Percentiles rank a stretch among this genome's conserved stretches.
Evolutionary conservation across 2,113 vertebrate genomes (phyloP).

Genomic region (Psettodes erumei): DNA sequence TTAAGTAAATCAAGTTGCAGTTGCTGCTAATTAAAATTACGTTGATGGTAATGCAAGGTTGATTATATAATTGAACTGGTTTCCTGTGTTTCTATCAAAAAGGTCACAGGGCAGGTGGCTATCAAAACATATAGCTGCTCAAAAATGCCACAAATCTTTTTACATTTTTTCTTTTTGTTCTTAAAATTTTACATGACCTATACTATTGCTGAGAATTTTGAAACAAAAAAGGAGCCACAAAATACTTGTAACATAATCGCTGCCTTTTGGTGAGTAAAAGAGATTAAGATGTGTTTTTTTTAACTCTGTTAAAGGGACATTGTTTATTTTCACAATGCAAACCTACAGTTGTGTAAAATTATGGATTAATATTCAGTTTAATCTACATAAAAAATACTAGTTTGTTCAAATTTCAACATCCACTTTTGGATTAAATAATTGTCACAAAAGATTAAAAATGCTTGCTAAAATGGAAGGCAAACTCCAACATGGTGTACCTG

Average conservation of each 20-base stretch:
- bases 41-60: constrained; percentile 16
- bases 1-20: too few relatives aligned
- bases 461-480: not conserved
- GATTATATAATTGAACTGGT: not conserved
- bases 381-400: not conserved
- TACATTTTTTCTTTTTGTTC: not conserved
- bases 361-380: not conserved
- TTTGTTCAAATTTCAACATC: not conserved
- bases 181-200: not conserved
- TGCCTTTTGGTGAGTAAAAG: not conserved
- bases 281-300: not conserved
- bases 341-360: not conserved
- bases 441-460: constrained; percentile 2
- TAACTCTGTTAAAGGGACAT: not conserved
- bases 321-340: not conserved
- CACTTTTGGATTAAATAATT: not conserved
- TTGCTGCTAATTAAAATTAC: constrained; percentile 11
- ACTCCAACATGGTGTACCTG: not conserved
- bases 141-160: not conserved
- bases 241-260: not conserved
- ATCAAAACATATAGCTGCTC: not conserved
- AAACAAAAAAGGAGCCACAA: not conserved
- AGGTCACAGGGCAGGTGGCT: not conserved
- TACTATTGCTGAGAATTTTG: not conserved
- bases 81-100: not conserved